phyloP scores from a whole-genome alignment of 2,797 vertebrate species.

The Schizothorax lantsangensis region DNA sequence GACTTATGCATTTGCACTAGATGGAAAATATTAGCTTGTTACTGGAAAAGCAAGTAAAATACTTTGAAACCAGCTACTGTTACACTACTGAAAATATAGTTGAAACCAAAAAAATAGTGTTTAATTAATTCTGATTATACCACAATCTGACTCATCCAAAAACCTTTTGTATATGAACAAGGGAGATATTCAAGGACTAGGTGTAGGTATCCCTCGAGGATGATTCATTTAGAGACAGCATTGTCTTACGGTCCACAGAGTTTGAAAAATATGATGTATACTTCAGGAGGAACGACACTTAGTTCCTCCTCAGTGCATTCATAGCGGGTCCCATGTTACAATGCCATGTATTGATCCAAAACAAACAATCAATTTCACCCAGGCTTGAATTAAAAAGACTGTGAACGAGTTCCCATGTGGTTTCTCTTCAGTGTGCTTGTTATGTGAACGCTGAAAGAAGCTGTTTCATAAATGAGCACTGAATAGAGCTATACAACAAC shows the following conservation, averaged over 20 bases:
- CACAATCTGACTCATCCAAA: background rate
- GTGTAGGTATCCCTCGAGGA: background rate
- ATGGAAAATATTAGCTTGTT: background rate
- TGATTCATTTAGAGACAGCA: conserved; percentile 2
- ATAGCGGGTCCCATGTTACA: background rate
- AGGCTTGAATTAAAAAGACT: conserved; percentile 27
- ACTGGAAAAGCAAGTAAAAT: background rate
- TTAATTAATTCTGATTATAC: background rate
- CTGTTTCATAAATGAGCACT: background rate
- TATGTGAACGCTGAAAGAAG: conserved; percentile 15
- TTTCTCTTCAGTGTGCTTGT: background rate
- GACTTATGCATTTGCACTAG: background rate
- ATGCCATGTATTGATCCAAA: conserved; percentile 26
- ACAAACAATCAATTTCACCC: conserved; percentile 25
- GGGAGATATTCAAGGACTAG: background rate
- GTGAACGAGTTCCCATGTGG: background rate
- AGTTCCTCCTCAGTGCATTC: conserved; percentile 20
- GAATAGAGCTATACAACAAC: background rate
- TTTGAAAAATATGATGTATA: conserved; percentile 26
- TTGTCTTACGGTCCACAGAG: conserved; percentile 17
- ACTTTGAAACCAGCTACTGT: background rate
- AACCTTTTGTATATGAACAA: background rate
- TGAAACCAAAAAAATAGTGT: background rate
- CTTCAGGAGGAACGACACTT: conserved; percentile 24
- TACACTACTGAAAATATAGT: background rate